Percentiles rank a stretch among this genome's conserved stretches.
These are phyloP conservation scores for Sarcophaga carnaria DNA, from an alignment of 2,888 invertebrate genomes.

Conservation along the genomic window DNA sequence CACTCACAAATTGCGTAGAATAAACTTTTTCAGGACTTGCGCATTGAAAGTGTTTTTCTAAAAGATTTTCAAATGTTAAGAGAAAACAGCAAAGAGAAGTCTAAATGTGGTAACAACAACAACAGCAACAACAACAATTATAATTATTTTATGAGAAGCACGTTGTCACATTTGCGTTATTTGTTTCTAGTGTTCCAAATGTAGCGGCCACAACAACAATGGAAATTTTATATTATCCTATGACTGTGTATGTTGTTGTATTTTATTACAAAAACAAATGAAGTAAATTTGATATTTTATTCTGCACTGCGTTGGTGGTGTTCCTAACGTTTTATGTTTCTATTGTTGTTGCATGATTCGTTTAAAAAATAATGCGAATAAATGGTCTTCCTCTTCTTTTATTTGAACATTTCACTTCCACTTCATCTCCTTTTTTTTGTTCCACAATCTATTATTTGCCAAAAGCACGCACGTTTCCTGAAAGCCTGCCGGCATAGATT, in stretches of 20 bases:
- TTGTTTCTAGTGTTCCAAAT: constrained; percentile 19
- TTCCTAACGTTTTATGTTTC: constrained; percentile 1
- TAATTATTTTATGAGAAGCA: constrained; percentile 5
- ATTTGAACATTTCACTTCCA: not conserved
- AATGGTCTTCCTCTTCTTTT: not conserved
- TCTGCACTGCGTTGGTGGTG: not conserved
- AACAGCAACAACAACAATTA: no score
- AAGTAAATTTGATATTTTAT: not conserved
- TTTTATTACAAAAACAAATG: not conserved
- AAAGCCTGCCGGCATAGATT: constrained; percentile 57
- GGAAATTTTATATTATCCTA: no score
- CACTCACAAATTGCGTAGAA: not conserved
- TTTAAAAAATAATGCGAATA: not conserved
- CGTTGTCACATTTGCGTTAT: constrained; percentile 27
- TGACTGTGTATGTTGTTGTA: not conserved
- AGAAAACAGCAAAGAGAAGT: not conserved
- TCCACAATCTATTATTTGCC: constrained; percentile 21
- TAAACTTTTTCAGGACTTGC: constrained; percentile 26
- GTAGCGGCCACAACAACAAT: constrained; percentile 32
- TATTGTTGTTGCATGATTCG: constrained; percentile 11
- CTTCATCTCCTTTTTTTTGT: not conserved
- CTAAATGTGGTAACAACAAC: no score
- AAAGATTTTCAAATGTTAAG: not conserved
- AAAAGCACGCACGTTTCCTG: constrained; percentile 51
- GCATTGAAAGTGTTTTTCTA: not conserved